phyloP scores from a whole-genome alignment of 2,113 vertebrate species.

The Shinisaurus crocodilurus region DNA sequence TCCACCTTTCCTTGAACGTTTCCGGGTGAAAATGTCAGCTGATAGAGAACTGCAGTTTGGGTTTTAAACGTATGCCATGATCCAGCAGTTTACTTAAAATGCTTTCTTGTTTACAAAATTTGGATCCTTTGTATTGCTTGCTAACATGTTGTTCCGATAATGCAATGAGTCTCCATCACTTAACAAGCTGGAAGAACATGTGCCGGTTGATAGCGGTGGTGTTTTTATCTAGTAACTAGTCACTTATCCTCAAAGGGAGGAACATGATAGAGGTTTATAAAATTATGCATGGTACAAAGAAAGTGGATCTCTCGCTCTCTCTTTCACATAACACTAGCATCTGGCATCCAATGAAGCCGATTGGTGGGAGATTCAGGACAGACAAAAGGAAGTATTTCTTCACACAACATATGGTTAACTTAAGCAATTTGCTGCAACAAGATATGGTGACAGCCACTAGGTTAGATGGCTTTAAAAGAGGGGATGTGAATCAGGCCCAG shows the following conservation, averaged over 20 bases:
- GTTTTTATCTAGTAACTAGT: neutral
- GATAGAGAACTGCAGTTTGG: neutral
- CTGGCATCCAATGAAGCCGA: neutral
- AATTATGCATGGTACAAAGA: neutral
- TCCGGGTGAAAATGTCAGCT: conserved; percentile 11
- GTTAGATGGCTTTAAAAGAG: neutral
- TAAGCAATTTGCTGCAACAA: neutral
- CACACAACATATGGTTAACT: neutral
- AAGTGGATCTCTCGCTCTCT: neutral
- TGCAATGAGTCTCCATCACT: neutral
- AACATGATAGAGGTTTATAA: neutral
- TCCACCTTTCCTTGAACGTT: conserved; percentile 21
- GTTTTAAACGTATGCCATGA: neutral
- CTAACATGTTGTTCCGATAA: conserved; percentile 25
- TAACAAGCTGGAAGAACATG: neutral
- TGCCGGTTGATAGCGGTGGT: neutral
- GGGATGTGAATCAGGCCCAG: neutral
- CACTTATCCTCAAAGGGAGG: neutral
- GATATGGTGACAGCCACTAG: neutral
- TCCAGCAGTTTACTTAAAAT: conserved; percentile 1
- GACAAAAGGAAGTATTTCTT: neutral
- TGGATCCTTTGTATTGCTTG: conserved; percentile 8
- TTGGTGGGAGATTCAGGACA: neutral
- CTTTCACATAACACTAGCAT: neutral
- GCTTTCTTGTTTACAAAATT: conserved; percentile 1